Percentiles rank a stretch among this genome's conserved stretches.
These are phyloP conservation scores for Lampris incognitus DNA, from an alignment of 2,113 vertebrate genomes.

Conservation along the genomic window DNA sequence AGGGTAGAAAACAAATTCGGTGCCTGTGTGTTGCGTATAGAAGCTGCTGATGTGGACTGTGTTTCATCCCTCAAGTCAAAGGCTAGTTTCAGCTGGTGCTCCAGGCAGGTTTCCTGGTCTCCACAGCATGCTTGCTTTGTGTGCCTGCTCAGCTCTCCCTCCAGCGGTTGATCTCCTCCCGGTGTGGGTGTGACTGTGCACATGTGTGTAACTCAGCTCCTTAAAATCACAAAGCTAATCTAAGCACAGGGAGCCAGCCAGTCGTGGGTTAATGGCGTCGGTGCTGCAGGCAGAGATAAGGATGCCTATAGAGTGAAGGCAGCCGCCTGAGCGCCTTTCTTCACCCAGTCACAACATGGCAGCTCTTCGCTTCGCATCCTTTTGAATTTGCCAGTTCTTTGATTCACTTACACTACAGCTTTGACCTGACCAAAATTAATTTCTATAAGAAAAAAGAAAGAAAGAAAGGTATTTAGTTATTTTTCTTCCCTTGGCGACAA, in stretches of 20 bases:
- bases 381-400: conserved; percentile 55
- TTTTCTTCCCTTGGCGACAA: conserved; percentile 8
- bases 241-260: conserved; percentile 46
- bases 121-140: not conserved
- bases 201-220: conserved; percentile 3
- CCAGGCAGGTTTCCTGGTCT: conserved; percentile 59
- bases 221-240: conserved; percentile 38
- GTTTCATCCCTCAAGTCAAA: conserved; percentile 13
- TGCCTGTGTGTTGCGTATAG: too few relatives aligned
- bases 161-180: conserved; percentile 14
- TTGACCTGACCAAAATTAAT: conserved; percentile 47
- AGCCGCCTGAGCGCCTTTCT: conserved; percentile 50
- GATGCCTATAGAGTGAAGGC: conserved; percentile 45
- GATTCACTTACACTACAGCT: conserved; percentile 47
- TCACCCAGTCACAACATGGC: conserved; percentile 65
- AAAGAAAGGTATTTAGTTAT: not conserved
- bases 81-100: conserved; percentile 23
- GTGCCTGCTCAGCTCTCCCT: not conserved
- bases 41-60: conserved; percentile 1
- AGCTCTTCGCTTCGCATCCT: conserved; percentile 64
- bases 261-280: conserved; percentile 63
- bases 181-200: not conserved
- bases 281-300: conserved; percentile 75
- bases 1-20: too few relatives aligned
- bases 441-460: conserved; percentile 2